Percentiles rank a stretch among this genome's conserved stretches.
Evolutionary conservation across 1,140 invertebrate genomes (phyloP).

Genomic region (Episyrphus balteatus): DNA sequence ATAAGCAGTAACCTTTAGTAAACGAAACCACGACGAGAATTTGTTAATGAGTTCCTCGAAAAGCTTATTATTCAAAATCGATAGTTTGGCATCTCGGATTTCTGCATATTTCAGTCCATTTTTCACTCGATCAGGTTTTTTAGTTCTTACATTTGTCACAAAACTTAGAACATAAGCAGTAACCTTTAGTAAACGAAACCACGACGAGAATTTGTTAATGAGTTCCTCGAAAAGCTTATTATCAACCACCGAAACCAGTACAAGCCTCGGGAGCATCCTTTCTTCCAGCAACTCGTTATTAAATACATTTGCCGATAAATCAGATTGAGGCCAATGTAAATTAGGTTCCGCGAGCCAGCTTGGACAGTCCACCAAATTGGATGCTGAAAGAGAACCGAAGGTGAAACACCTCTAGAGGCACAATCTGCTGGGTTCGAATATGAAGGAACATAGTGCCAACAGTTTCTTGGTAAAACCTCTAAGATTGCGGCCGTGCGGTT

Average conservation of each 20-base stretch:
- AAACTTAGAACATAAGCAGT: background rate
- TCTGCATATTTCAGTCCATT: background rate
- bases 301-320: background rate
- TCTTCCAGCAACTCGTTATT: too few species aligned
- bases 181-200: background rate
- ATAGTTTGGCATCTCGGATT: background rate
- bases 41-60: background rate
- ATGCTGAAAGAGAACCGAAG: too few species aligned
- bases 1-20: background rate
- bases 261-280: too few species aligned
- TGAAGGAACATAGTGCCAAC: too few species aligned
- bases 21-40: background rate
- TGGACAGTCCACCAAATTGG: too few species aligned
- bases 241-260: too few species aligned
- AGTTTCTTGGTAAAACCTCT: too few species aligned
- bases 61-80: background rate
- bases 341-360: too few species aligned
- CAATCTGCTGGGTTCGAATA: too few species aligned
- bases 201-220: background rate
- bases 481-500: too few species aligned
- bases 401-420: too few species aligned
- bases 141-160: background rate
- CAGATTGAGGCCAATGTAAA: background rate
- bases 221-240: background rate
- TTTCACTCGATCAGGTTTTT: background rate